A percentile compares a stretch with the other conserved stretches of the same genome.
These are phyloP conservation scores for Drosophila parvula DNA, from an alignment of 1,140 invertebrate genomes.

Conservation along the genomic window DNA sequence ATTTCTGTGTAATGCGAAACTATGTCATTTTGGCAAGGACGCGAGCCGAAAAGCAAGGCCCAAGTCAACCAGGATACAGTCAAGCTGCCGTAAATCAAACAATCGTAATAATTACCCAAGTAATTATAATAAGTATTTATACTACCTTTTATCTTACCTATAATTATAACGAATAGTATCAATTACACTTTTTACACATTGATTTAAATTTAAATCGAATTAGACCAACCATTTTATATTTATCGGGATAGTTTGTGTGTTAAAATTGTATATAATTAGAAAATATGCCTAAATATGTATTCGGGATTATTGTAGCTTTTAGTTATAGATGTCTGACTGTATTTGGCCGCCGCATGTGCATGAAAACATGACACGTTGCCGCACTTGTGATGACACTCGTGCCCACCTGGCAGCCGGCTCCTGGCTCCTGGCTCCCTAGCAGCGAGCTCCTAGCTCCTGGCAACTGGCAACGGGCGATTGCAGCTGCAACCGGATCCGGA, in stretches of 20 bases:
- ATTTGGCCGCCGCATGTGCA: conserved; percentile 44
- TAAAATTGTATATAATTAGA: neutral
- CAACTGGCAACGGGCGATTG: conserved; percentile 45
- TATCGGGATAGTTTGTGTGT: no score
- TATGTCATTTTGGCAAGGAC: conserved; percentile 75
- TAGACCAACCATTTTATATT: no score
- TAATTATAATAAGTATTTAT: no score
- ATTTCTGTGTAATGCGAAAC: conserved; percentile 80
- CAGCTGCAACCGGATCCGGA: conserved; percentile 50
- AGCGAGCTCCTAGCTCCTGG: conserved; percentile 13
- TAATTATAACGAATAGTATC: no score
- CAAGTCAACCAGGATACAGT: conserved; percentile 27
- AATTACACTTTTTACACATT: neutral
- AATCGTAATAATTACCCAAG: neutral
- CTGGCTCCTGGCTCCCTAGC: conserved; percentile 22
- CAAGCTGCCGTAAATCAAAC: neutral
- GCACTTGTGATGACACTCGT: conserved; percentile 65
- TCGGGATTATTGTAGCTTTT: neutral
- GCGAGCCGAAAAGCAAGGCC: conserved; percentile 41
- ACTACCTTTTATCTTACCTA: no score
- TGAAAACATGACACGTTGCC: conserved; percentile 75
- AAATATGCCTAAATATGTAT: no score
- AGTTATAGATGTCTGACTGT: conserved; percentile 32
- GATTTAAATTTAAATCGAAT: neutral
- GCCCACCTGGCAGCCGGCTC: conserved; percentile 59